phyloP scores from a whole-genome alignment of 2,113 vertebrate species.

The Podiceps cristatus region DNA sequence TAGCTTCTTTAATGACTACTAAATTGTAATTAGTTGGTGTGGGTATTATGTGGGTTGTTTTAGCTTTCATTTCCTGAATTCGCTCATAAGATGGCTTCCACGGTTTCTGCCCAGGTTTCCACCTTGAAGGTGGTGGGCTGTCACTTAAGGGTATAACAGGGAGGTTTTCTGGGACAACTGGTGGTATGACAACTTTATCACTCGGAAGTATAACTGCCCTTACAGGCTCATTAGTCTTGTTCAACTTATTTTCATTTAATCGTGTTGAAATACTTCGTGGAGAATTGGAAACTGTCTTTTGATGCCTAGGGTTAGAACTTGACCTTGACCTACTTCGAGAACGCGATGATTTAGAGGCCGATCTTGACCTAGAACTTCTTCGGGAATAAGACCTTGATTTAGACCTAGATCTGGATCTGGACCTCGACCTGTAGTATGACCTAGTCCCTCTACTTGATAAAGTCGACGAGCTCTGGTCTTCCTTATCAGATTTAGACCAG shows the following conservation, averaged over 20 bases:
- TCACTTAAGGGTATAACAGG: slow-evolving; percentile 93
- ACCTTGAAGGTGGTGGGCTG: slow-evolving; percentile 95
- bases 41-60: slow-evolving; percentile 74
- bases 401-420: slow-evolving; percentile 79
- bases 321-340: slow-evolving; percentile 71
- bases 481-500: slow-evolving; percentile 84
- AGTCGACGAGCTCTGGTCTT: slow-evolving; percentile 71
- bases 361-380: slow-evolving; percentile 79
- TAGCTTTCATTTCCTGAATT: slow-evolving; percentile 90
- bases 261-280: slow-evolving; percentile 71
- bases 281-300: slow-evolving; percentile 64
- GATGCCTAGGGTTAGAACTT: slow-evolving; percentile 57
- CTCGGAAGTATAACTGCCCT: slow-evolving; percentile 70
- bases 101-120: slow-evolving; percentile 97
- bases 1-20: slow-evolving; percentile 60
- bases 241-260: slow-evolving; percentile 71
- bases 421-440: slow-evolving; percentile 80
- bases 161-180: slow-evolving; percentile 81
- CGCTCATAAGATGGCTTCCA: slow-evolving; percentile 97
- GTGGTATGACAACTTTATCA: slow-evolving; percentile 63
- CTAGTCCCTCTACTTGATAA: slow-evolving; percentile 81
- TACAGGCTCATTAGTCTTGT: slow-evolving; percentile 72
- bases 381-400: slow-evolving; percentile 82
- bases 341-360: slow-evolving; percentile 78
- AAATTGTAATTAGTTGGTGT: slow-evolving; percentile 63